A percentile compares a stretch with the other conserved stretches of the same genome.
Evolutionary conservation across 2,113 vertebrate genomes (phyloP).

Genomic region (Halichoeres trimaculatus): DNA sequence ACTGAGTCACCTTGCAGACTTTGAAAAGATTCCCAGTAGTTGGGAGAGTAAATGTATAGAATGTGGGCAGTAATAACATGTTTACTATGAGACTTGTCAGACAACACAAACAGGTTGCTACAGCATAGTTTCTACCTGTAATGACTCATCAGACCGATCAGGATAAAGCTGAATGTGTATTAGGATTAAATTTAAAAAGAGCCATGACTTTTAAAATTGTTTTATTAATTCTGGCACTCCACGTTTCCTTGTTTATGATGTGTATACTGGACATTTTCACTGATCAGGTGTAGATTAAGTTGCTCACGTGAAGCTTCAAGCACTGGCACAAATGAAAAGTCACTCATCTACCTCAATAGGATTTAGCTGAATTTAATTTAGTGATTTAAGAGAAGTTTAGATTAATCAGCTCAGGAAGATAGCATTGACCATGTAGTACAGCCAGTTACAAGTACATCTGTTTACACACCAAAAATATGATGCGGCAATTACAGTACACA

Average conservation of each 20-base stretch:
- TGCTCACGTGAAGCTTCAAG: conserved; percentile 1
- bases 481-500: too few relatives aligned
- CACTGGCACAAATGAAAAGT: neutral
- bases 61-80: neutral
- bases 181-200: neutral
- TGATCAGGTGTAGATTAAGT: neutral
- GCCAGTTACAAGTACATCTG: neutral
- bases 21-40: neutral
- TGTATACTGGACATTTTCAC: neutral
- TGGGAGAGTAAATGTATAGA: neutral
- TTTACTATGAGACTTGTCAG: conserved; percentile 26
- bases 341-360: too few relatives aligned
- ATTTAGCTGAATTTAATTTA: too few relatives aligned
- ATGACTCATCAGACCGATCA: conserved; percentile 5
- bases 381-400: too few relatives aligned
- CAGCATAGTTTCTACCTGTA: conserved; percentile 16
- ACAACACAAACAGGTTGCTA: conserved; percentile 29
- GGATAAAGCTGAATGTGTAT: neutral
- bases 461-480: too few relatives aligned
- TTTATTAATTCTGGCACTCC: neutral
- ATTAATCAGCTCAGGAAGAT: too few relatives aligned
- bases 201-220: neutral
- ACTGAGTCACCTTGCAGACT: neutral
- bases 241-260: neutral
- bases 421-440: too few relatives aligned